Evolutionary conservation across 1,140 invertebrate genomes (phyloP), one percentile per base, ranked within the genome.

Genomic region (Saccostrea cuccullata): DNA sequence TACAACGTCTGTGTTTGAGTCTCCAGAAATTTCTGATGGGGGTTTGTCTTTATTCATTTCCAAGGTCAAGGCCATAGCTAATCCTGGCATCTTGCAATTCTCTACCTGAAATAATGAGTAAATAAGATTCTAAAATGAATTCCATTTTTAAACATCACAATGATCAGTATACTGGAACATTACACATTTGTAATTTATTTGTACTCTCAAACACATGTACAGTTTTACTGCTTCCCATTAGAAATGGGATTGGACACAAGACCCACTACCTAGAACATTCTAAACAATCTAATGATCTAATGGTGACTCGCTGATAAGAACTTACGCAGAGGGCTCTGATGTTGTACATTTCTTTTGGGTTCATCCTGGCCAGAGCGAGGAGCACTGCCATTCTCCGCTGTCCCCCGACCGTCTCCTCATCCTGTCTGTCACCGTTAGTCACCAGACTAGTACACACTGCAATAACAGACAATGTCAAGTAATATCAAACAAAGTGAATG

Each of bases 351-450:
- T 98, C 97, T 60, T 96, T 96, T 0, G 98, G 98, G 95, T 98
- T 98, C 97, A 98, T 98, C 93, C 97, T 96, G 95, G 98, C 98
- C 0, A 99, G 94, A 90, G 96, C 96, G 84, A 96, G 96, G 20
- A 99, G 95, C 36, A 98, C 96, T 86, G 96, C 95, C 26, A 97
- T 96, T 55, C 91, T 90, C 40, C 97, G 96, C 56, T 97, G 96
- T 20, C 97, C 97, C 89, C 97, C 96, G 56, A 96, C 93, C 23
- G 96, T 95, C 58, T 97, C 97, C 92, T 98, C 98, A 93, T 98
- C 98, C 92, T 97, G 97, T 93, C 97, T 97, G 92, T 99, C 98
- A 77, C 98, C 98, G 95, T 97, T 98, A 84, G 96, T 95, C 64
- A 99, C 98, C 56, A 99, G 95, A 92, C 97, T 97, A 13, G 97